Base-by-base conservation (phyloP, 2,113 vertebrate genomes). In the Balaeniceps rex region DNA sequence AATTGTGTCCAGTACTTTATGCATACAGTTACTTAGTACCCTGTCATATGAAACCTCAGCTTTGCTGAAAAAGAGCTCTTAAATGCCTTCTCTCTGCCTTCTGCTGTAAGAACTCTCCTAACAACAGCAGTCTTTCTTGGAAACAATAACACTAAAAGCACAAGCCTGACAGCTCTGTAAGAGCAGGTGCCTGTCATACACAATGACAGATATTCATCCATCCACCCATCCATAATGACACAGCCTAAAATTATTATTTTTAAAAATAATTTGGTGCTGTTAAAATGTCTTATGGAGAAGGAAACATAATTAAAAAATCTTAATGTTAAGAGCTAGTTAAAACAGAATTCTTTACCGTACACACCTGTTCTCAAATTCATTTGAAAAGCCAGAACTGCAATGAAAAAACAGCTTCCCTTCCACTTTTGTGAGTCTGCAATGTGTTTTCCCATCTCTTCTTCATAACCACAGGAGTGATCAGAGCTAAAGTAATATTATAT, bases 141-240 rank as follows among this genome's bases (percentile, higher is more conserved):
- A 65, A 94, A 81, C 52, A 96, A n/a, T 87, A 91, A 92, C 51
- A 76, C 38, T 38, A 85, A 69, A 91, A 93, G 66, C 54, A 78
- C 47, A 61, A 57, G 47, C 57, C 83, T 95, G 96, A 94, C 82
- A 95, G 49, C 80, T 96, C n/a, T 22, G 9, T 81, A 71, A 92
- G 80, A 91, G 93, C 77, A 94, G 81, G 85, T 97, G 91, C 90
- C 69, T 97, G 87, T 94, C 90, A 97, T 70, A 80, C 5, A 19
- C 61, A 91, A 78, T 51, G 86, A 93, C 80, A 97, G 72, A 81
- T 84, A 95, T 75, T 94, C 93, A 97, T 68, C 55, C 69, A 97
- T 64, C 75, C 64, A 88, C 84, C 77, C 83, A 90, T 81, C 68
- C 54, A 17, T 36, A 74, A 31, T 72, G 95, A 87, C 94, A 96